These are phyloP conservation scores for Andrena chrysosceles DNA, from an alignment of 2,888 invertebrate genomes.

Conservation along the genomic window DNA sequence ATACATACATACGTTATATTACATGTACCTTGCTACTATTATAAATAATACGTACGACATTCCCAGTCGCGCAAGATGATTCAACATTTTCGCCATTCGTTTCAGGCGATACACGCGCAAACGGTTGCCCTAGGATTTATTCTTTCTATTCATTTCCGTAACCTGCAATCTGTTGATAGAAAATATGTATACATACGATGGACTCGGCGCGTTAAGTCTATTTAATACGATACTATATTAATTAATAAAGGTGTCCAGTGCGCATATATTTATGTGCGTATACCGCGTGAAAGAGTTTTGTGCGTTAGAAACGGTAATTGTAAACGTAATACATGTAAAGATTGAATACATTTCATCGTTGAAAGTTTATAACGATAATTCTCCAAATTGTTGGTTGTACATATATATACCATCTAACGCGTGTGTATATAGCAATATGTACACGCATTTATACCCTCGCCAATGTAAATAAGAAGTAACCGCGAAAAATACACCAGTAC, in stretches of 20 bases:
- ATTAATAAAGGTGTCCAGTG: too few species aligned
- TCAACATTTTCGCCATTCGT: not conserved
- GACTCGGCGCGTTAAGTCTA: too few species aligned
- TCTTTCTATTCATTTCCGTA: not conserved
- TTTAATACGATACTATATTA: too few species aligned
- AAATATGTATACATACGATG: too few species aligned
- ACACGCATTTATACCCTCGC: too few species aligned
- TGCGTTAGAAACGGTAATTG: not conserved
- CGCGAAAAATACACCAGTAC: too few species aligned
- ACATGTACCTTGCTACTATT: not conserved
- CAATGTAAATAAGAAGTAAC: too few species aligned
- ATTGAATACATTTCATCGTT: constrained; percentile 18
- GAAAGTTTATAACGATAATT: not conserved
- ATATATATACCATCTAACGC: too few species aligned
- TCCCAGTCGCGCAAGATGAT: not conserved
- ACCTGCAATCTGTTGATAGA: not conserved
- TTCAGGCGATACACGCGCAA: not conserved
- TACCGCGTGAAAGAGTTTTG: too few species aligned
- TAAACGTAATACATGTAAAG: not conserved
- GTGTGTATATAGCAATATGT: too few species aligned
- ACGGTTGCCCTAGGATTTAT: not conserved
- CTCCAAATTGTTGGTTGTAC: not conserved
- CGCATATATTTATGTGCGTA: too few species aligned
- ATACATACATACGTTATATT: not conserved
- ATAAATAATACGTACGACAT: not conserved